Base-by-base conservation (phyloP, 2,797 vertebrate genomes). In the Tenualosa ilisha region DNA sequence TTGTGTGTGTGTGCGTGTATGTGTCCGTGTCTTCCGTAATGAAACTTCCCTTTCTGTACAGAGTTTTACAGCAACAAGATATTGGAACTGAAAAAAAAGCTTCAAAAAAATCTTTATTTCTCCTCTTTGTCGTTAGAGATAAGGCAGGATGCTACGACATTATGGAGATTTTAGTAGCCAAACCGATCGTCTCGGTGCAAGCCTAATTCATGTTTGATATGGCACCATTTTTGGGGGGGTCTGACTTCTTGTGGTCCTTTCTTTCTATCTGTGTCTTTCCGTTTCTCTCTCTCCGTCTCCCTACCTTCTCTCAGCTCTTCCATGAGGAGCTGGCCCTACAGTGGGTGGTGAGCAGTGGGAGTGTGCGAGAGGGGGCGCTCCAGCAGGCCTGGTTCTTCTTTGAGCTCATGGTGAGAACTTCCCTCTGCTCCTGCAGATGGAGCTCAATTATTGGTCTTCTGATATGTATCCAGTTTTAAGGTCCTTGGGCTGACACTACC, bases 341-440 rank as follows among this genome's bases (percentile, higher is more conserved):
- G 93, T 99, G 98, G 98, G 98, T 99, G 50, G 98, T 99, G 85
- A 99, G 98, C 97, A 99, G 98, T 82, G 98, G 98, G 75, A 97
- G 96, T 0, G 98, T 99, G 84, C 95, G 98, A 40, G 98, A 99
- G 84, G 96, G 98, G 0, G 97, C 98, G 68, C 95, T 99, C 0
- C 98, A 99, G 49, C 98, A 99, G 87, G 98, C 98, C 86, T 99
- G 98, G 98, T 99, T 99, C 95, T 99, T 99, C 95, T 99, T 99
- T 86, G 98, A 99, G 90, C 95, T 99, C 84, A 99, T 99, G 98
- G 98, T 99, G 94, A 94, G 96, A 90, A 86, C 90, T 6, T 20
- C 56, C 56, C 22, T 20, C 56, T n/a, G 5, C 56, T n/a, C 5
- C 1, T 20, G 3, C 6, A 5, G 56, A 59, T 22, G 56, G 56